Evolutionary conservation across 2,113 vertebrate species (phyloP), one percentile per base, ranked within the genome.

Genomic region (Puntigrus tetrazona): DNA sequence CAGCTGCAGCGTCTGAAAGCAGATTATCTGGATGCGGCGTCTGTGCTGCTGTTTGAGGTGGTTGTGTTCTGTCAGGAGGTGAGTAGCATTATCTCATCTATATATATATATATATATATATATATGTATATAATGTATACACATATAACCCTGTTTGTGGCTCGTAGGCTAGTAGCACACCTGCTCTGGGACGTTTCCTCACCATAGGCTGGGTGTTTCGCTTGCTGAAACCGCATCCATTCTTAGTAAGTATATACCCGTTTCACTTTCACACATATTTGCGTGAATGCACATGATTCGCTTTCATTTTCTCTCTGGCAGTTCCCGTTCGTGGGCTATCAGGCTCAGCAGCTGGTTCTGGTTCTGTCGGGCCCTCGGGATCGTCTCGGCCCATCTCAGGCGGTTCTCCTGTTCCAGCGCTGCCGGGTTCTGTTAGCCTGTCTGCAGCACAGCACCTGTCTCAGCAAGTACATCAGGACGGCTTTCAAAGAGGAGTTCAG

Each of bases 401-500:
- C 92, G 0, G 92, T 96, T 22, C 91, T 96, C 69, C 55, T 96
- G 74, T 95, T 93, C 90, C 95, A 96, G 89, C 94, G 94, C 55
- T 93, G 94, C 89, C 89, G 88, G 81, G 90, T 96, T 84, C 93
- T 96, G 86, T 91, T 93, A 87, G 91, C 89, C 85, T 94, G 94
- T 78, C 90, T 96, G 82, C 93, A 93, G 91, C 61, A 95, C 85
- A 93, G 88, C 92, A 81, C 20, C 75, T 87, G 55, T 5, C 89
- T 96, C 57, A 90, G 88, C 36, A 88, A 92, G 31, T 88, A 93
- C 69, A 93, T 96, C 8, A 90, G 86, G 5, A 90, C 86, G 0
- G 79, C 93, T 82, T 90, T 93, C 89, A 88, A 86, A 7, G 95
- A 96, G 82, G 95, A 96, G 90, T 96, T 96, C 92, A 94, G 94